Base-by-base conservation (phyloP, 2,113 vertebrate species). In the Ammodytes dubius region DNA sequence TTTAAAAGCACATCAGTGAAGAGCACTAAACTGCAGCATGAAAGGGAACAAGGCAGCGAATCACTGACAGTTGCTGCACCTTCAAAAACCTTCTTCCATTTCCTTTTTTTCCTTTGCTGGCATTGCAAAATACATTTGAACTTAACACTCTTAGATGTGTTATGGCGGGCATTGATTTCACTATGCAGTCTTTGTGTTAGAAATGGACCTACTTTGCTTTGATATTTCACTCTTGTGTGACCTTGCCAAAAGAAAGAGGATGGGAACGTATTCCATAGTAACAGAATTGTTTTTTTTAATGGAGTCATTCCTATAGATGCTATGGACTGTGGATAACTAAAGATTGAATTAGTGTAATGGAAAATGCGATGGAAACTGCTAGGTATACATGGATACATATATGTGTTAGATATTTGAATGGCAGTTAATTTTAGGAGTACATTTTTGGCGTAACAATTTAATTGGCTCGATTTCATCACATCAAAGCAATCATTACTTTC, bases 151-250 rank as follows among this genome's bases (percentile, higher is more conserved):
- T 89, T 46, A 86, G 78, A 91, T 87, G 76, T 90, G 81, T 80
- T 67, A 83, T 78, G 74, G 27, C 27, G 27, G 77, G 56, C 82
- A 87, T 52, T 89, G 87, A 87, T 89, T 91, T 92, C 68, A 78
- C 82, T 58, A 49, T 52, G 69, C 68, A 75, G 61, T 71, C 87
- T 91, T 91, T 87, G 88, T 83, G 90, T 92, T 65, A 82, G 82
- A 78, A 84, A 88, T 88, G 87, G 67, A 82, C 79, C 56, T 43
- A 77, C 83, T 83, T 68, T 79, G 75, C 87, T 90, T 93, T 90
- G 91, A 91, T 87, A 85, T 85, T 86, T 87, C n/a, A 75, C 59
- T 85, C 67, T 27, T 27, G 52, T 71, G 53, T 27, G 47, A 72
- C 77, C 82, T 80, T 79, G 71, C 75, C 66, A 88, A 86, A 77